Evolutionary conservation across 2,888 invertebrate species (phyloP).

Genomic region (Orthonevra nobilis): DNA sequence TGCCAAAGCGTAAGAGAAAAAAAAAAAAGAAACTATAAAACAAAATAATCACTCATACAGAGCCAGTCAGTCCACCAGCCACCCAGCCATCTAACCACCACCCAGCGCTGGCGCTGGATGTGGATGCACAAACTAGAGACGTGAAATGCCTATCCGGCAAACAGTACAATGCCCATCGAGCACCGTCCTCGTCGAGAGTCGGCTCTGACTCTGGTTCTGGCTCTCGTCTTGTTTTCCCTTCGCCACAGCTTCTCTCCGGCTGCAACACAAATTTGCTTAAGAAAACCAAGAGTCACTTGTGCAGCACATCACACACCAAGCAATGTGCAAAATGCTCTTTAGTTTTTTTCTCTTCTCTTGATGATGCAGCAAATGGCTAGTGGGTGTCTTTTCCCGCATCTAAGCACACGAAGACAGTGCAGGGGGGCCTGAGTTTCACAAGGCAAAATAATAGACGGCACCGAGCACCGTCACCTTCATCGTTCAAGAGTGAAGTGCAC

Average conservation of each 20-base stretch:
- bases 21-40: conserved; percentile 42
- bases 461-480: conserved; percentile 67
- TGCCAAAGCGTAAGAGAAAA: conserved; percentile 59
- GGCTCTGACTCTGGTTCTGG: no score
- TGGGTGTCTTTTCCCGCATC: no score
- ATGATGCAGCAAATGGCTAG: no score
- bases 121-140: conserved; percentile 68
- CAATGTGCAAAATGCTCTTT: no score
- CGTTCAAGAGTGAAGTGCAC: conserved; percentile 69
- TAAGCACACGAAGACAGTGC: conserved; percentile 35
- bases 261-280: no score
- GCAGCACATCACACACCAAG: no score
- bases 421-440: conserved; percentile 50
- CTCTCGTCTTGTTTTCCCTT: conserved; percentile 65
- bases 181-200: conserved; percentile 42
- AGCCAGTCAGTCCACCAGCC: conserved; percentile 47
- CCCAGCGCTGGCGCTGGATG: no score
- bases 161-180: conserved; percentile 48
- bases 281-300: no score
- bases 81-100: no score
- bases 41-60: conserved; percentile 60
- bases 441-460: conserved; percentile 55
- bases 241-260: conserved; percentile 57
- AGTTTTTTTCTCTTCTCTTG: no score
- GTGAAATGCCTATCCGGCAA: conserved; percentile 62